Base-by-base conservation (phyloP, 2,113 vertebrate species). In the Ictalurus furcatus region DNA sequence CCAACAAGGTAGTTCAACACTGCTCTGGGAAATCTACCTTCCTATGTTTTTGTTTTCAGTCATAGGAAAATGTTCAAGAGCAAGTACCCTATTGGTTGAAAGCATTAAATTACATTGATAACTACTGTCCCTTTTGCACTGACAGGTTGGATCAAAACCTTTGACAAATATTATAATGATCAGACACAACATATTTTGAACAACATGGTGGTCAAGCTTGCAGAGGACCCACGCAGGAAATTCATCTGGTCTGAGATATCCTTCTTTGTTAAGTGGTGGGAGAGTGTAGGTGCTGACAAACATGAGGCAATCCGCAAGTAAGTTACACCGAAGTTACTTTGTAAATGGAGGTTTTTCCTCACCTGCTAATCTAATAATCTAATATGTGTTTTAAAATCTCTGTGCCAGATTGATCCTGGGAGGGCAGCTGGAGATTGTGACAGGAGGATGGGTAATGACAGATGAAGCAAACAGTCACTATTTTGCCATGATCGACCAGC, bases 231-330 rank as follows among this genome's bases (percentile, higher is more conserved):
- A 0, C 97, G 97, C 67, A 96, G 97, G 80, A 98, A 97, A 92
- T 99, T 99, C 92, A 98, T 99, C 93, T 99, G 98, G 98, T 98
- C 98, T 0, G 98, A 99, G 93, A 97, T 99, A 90, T 99, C 98
- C 30, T 99, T 95, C 94, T 97, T 99, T 6, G 93, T 97, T 92
- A 99, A 98, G 93, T 99, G 98, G 98, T 99, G 98, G 98, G 98
- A 99, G 92, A 97, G 96, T 87, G 97, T 96, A 90, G 98, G 95
- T 0, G 40, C 90, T 71, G 96, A 97, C 86, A 99, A 99, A 94
- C 96, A 94, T 89, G 97, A 98, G 30, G 97, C 96, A 0, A 96
- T 97, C 88, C 96, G 97, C 91, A 98, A 97, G 98, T 97, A 93
- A 95, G 95, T 94, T 21, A 28, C 5, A 44, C 58, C 81, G 1